A percentile compares a stretch with the other conserved stretches of the same genome.
These are phyloP conservation scores for Odontocerum albicorne DNA, from an alignment of 2,888 invertebrate genomes.

Conservation along the genomic window DNA sequence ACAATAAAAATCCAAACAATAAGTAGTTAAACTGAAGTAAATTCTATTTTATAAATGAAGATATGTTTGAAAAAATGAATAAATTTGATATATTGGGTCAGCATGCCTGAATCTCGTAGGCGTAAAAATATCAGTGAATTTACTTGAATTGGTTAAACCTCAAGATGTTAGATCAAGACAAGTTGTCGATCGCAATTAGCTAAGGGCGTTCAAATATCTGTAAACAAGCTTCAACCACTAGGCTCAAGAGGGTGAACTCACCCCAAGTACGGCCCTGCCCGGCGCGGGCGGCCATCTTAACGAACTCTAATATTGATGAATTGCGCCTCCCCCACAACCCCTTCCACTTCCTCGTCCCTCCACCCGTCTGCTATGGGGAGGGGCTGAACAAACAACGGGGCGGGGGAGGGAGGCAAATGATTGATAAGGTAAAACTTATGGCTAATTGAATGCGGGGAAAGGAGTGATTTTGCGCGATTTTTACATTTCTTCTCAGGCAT, in stretches of 20 bases:
- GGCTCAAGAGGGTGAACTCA: background rate
- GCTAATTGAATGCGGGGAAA: slow-evolving; percentile 35
- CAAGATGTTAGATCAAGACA: too few relatives aligned
- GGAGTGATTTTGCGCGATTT: slow-evolving; percentile 23
- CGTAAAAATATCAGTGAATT: too few relatives aligned
- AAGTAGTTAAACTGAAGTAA: too few relatives aligned
- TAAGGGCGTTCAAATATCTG: too few relatives aligned
- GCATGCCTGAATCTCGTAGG: too few relatives aligned
- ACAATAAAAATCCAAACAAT: too few relatives aligned
- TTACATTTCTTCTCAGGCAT: slow-evolving; percentile 7
- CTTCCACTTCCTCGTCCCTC: background rate
- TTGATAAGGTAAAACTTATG: slow-evolving; percentile 36
- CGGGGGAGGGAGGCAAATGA: slow-evolving; percentile 31
- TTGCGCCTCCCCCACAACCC: slow-evolving; percentile 20
- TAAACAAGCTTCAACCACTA: background rate
- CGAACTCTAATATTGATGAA: slow-evolving; percentile 37
- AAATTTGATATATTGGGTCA: too few relatives aligned
- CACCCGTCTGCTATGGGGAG: background rate
- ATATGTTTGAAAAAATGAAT: too few relatives aligned
- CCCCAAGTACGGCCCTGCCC: slow-evolving; percentile 13
- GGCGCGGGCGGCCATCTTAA: slow-evolving; percentile 35
- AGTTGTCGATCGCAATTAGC: too few relatives aligned
- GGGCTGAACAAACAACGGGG: slow-evolving; percentile 24
- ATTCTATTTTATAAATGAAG: too few relatives aligned
- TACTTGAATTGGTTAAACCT: too few relatives aligned